These are phyloP conservation scores for Drosophila testacea DNA, from an alignment of 2,888 invertebrate genomes.

Conservation along the genomic window DNA sequence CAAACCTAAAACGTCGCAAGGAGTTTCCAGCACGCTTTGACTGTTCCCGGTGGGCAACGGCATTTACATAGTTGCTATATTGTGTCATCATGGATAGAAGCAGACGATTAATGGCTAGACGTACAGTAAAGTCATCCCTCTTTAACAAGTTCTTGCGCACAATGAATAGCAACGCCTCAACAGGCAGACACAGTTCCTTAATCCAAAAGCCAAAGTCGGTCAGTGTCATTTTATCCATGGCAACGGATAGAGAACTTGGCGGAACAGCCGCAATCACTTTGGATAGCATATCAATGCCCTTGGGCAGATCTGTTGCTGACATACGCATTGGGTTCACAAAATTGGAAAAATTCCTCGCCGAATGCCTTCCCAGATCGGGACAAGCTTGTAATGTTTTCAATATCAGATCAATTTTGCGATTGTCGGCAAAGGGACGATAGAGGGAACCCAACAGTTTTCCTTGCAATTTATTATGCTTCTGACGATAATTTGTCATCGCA, in stretches of 20 bases:
- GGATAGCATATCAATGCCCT: constrained; percentile 65
- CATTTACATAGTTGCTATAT: constrained; percentile 82
- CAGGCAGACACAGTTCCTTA: constrained; percentile 82
- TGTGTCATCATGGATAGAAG: constrained; percentile 85
- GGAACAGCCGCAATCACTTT: constrained; percentile 77
- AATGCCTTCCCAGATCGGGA: constrained; percentile 89
- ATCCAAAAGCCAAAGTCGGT: constrained; percentile 83
- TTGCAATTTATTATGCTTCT: constrained; percentile 83
- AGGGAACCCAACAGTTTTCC: constrained; percentile 87
- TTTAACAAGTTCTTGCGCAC: constrained; percentile 60
- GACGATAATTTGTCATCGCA: constrained; percentile 86
- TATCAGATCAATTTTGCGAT: constrained; percentile 88
- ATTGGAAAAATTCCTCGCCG: constrained; percentile 87
- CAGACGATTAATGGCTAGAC: constrained; percentile 83
- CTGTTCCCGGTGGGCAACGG: constrained; percentile 79
- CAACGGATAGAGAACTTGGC: constrained; percentile 68
- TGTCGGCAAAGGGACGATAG: constrained; percentile 89
- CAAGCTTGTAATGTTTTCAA: constrained; percentile 88
- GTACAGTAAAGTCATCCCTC: constrained; percentile 65
- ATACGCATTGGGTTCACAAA: constrained; percentile 87
- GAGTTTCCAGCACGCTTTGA: constrained; percentile 75
- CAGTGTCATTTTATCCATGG: constrained; percentile 81
- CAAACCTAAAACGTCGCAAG: constrained; percentile 84
- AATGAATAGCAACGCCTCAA: constrained; percentile 79
- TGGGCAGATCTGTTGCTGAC: constrained; percentile 54